Base-by-base conservation (phyloP, 92 coral and sea anemone species). In the Scolanthus callimorphus region DNA sequence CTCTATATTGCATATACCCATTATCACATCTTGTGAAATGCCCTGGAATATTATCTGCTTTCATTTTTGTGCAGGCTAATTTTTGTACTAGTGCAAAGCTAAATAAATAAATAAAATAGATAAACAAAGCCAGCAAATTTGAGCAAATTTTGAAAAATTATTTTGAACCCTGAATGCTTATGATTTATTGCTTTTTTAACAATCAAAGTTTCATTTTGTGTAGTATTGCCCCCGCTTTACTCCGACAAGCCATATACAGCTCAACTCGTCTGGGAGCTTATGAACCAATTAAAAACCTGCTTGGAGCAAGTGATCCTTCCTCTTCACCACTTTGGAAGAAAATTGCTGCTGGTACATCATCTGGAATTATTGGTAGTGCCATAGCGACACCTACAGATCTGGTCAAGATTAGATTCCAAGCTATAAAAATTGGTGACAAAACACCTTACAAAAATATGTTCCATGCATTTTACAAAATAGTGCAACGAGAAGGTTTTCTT, bases 341-440 rank as follows among this genome's bases (percentile, higher is more conserved):
- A 62, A 55, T 92, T 55, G 49, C 64, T 43, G 87, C 98, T 2
- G 98, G 85, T 3, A 84, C 87, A 55, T 57, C 65, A 19, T 82
- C 98, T n/a, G 98, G 96, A 13, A 85, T 90, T 13, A 85, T 92
- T 62, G 98, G 96, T 11, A 90, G 96, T 59, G 80, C 96, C 3
- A 76, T 92, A 11, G 98, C 98, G 19, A 83, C 89, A 51, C 98
- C 98, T 0, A 92, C 98, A 29, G 98, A 92, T 52, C 69, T 92
- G 69, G 84, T 92, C 3, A 92, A 92, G 67, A 88, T 92, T 37
- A 78, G 98, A 37, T 64, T 92, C 21, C 88, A 84, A 83, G 92
- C 96, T 41, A 59, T 81, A 3, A 80, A 57, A 24, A 55, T 84
- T 39, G 87, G 94, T 8, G 72, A 77, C 24, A 49, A 66, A 20